A percentile compares a stretch with the other conserved stretches of the same genome.
Evolutionary conservation across 2,888 invertebrate species (phyloP).

Genomic region (Campoplex nolae): DNA sequence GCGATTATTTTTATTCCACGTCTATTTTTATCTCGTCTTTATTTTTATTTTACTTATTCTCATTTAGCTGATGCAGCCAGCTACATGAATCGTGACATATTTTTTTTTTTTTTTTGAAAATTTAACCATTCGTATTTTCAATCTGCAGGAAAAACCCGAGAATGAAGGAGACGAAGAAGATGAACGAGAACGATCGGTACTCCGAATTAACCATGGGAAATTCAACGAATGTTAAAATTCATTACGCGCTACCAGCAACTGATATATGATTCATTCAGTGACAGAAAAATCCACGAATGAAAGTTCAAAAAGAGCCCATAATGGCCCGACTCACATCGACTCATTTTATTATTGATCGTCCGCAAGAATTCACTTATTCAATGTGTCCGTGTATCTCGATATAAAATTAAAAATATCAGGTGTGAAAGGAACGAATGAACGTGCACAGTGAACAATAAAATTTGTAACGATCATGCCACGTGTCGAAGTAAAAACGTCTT

Average conservation of each 20-base stretch:
- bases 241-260: constrained; percentile 25
- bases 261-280: constrained; percentile 45
- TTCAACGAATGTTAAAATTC: constrained; percentile 28
- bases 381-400: background rate
- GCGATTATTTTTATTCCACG: background rate
- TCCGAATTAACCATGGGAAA: constrained; percentile 42
- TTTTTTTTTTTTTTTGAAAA: background rate
- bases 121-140: constrained; percentile 23
- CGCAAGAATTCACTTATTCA: background rate
- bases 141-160: background rate
- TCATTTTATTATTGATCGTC: background rate
- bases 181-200: constrained; percentile 7
- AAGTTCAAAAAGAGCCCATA: background rate
- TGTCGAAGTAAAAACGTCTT: background rate
- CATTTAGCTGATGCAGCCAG: background rate
- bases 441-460: constrained; percentile 23
- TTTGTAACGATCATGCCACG: background rate
- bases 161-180: constrained; percentile 30
- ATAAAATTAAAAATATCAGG: background rate
- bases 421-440: background rate
- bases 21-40: constrained; percentile 12
- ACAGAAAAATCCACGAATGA: background rate
- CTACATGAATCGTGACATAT: background rate
- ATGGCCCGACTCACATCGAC: constrained; percentile 12
- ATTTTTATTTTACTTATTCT: constrained; percentile 23